phyloP scores from a whole-genome alignment of 2,888 invertebrate species.

The Drosophila anomelani region DNA sequence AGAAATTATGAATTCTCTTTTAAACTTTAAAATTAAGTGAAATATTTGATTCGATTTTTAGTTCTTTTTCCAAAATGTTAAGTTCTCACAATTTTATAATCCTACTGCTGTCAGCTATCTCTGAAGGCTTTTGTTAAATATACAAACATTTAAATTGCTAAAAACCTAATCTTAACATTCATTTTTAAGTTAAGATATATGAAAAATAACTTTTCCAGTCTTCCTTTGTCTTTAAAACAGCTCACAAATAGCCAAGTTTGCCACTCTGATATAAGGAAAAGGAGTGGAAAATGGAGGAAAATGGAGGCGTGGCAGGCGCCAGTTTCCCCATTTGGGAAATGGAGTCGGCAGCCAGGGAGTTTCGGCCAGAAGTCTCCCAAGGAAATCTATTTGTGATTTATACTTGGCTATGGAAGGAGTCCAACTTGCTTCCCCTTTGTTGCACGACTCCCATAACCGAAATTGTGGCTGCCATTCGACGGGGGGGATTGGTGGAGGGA shows the following conservation, averaged over 20 bases:
- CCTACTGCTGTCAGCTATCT: background rate
- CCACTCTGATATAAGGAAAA: background rate
- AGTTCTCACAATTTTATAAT: background rate
- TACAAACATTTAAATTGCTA: background rate
- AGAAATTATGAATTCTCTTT: background rate
- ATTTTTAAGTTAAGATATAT: background rate
- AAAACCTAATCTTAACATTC: background rate
- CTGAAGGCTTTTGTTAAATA: background rate
- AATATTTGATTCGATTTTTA: background rate
- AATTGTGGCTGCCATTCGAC: constrained; percentile 51
- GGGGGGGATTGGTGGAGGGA: background rate
- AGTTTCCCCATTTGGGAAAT: constrained; percentile 53
- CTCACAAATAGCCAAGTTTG: constrained; percentile 10
- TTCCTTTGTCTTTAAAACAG: background rate
- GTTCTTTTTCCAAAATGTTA: background rate
- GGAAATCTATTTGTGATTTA: constrained; percentile 80
- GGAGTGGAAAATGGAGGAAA: constrained; percentile 2
- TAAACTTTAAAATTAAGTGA: too few relatives aligned
- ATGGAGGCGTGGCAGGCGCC: constrained; percentile 50
- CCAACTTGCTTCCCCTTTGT: constrained; percentile 23
- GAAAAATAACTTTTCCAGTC: background rate
- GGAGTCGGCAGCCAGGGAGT: constrained; percentile 42
- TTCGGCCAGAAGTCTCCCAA: constrained; percentile 37
- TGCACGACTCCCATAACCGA: constrained; percentile 54
- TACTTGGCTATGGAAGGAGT: constrained; percentile 42